A percentile compares a stretch with the other conserved stretches of the same genome.
These are phyloP conservation scores for Nerophis ophidion DNA, from an alignment of 2,113 vertebrate genomes.

Conservation along the genomic window DNA sequence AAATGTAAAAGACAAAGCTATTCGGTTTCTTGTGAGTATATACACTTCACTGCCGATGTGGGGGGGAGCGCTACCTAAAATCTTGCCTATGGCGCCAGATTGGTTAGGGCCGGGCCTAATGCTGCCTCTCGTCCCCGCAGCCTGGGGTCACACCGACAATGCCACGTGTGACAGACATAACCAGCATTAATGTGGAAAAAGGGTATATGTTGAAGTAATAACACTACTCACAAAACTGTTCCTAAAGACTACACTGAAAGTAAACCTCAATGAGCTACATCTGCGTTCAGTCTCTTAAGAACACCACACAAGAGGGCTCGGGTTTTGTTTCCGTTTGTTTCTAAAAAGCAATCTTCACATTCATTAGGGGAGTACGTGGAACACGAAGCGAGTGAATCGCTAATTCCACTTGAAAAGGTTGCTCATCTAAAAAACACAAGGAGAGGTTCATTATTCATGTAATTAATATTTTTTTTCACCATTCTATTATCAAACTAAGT, in stretches of 20 bases:
- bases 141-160: too few species aligned
- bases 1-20: too few species aligned
- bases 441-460: conserved; percentile 24
- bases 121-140: too few species aligned
- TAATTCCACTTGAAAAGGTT: conserved; percentile 7
- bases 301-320: not conserved
- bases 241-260: conserved; percentile 16
- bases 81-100: too few species aligned
- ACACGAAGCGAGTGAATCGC: conserved; percentile 2
- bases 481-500: conserved; percentile 22
- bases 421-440: conserved; percentile 21
- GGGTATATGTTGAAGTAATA: not conserved
- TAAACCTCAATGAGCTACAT: conserved; percentile 12
- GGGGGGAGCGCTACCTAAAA: too few species aligned
- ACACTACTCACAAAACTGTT: conserved; percentile 20
- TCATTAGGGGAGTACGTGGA: not conserved
- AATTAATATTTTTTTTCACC: conserved; percentile 29
- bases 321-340: not conserved
- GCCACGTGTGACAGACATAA: too few species aligned
- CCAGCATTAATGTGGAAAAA: too few species aligned
- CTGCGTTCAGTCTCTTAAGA: conserved; percentile 7
- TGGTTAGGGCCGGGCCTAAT: too few species aligned
- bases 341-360: not conserved
- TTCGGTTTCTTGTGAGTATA: too few species aligned
- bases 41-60: too few species aligned